Base-by-base conservation (phyloP, 2,113 vertebrate species). In the Neolamprologus hecqui region DNA sequence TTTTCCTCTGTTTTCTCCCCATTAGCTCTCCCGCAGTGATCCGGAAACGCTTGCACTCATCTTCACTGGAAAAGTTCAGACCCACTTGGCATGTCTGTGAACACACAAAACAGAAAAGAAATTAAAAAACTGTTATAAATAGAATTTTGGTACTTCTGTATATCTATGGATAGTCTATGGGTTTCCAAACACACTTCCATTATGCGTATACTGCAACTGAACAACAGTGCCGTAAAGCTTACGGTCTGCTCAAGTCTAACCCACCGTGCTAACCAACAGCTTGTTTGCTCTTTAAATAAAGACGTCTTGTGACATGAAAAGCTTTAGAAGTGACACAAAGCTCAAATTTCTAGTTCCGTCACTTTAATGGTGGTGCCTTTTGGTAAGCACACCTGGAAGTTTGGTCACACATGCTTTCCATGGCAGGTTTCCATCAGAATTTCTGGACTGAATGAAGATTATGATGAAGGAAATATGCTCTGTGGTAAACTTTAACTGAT, bases 51-150 rank as follows among this genome's bases (percentile, higher is more conserved):
- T 97, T 98, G 94, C 97, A 96, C 95, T 99, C 98, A 93, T 99
- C 98, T 95, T 99, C 98, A 84, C 86, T 98, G 95, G 98, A 97
- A 96, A 99, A 99, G 96, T 99, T 99, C 95, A 99, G 96, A 93
- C 98, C 98, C 95, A 99, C 96, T 95, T 99, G 98, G 96, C 96
- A 98, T 75, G 96, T 93, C 98, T 99, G 93, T 12, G 40, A 94
- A 88, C 17, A 54, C 42, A 89, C 21, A 28, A 26, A 70, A 47
- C 40, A 85, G 14, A 77, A 40, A 6, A 54, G 55, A 31, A 49
- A 75, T 73, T 4, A 5, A 17, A 73, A 28, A 57, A 53, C 23
- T 47, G 35, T 19, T 8, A 81, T 7, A 26, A n/a, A 73, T 57
- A 73, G 21, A 19, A 40, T 23, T 47, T 81, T 45, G 53, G 11